Evolutionary conservation across 2,888 invertebrate genomes (phyloP).

Genomic region (Drosophila rubida): DNA sequence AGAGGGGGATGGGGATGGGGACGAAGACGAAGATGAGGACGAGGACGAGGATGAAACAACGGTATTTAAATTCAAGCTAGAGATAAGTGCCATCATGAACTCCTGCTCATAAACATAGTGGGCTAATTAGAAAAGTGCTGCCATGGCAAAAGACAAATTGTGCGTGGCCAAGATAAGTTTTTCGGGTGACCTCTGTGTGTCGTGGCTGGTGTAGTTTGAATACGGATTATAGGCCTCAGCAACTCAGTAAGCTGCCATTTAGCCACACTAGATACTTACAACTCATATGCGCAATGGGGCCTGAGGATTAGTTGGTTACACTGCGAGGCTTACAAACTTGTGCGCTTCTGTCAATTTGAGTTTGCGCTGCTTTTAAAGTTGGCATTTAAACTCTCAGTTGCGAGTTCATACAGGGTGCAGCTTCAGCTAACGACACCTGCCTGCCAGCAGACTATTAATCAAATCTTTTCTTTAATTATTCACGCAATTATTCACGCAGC

Average conservation of each 20-base stretch:
- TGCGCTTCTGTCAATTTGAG: too few relatives aligned
- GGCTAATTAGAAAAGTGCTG: slow-evolving; percentile 52
- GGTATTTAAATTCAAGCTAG: slow-evolving; percentile 60
- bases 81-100: slow-evolving; percentile 15
- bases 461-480: slow-evolving; percentile 46
- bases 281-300: neutral
- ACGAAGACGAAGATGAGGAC: slow-evolving; percentile 47
- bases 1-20: slow-evolving; percentile 50
- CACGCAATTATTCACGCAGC: slow-evolving; percentile 43
- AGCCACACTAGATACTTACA: neutral
- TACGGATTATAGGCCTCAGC: slow-evolving; percentile 2
- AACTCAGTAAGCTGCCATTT: neutral
- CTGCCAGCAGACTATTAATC: slow-evolving; percentile 28
- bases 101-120: neutral
- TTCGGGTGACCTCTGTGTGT: slow-evolving; percentile 14
- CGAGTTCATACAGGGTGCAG: neutral
- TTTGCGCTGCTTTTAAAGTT: too few relatives aligned
- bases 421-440: neutral
- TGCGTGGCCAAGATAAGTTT: slow-evolving; percentile 54
- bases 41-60: slow-evolving; percentile 66
- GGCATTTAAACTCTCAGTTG: neutral
- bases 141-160: slow-evolving; percentile 45
- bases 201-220: slow-evolving; percentile 1
- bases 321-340: neutral
- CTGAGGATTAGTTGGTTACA: neutral